Percentiles rank a stretch among this genome's conserved stretches.
These are phyloP conservation scores for Amphiura filiformis DNA, from an alignment of 35 echinoderm and acorn worm species.

Conservation along the genomic window DNA sequence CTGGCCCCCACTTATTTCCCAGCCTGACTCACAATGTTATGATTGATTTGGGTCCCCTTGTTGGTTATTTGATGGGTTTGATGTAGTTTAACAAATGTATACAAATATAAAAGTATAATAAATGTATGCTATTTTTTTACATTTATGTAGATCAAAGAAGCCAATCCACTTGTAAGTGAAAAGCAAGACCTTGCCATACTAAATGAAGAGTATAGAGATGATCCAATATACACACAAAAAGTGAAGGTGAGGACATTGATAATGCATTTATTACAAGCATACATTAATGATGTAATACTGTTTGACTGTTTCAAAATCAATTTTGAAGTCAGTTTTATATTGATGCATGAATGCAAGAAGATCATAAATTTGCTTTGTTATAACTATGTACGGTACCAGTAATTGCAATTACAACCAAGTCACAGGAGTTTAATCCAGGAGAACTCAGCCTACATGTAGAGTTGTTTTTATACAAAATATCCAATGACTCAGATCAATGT, in stretches of 20 bases:
- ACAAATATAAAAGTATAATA: neutral
- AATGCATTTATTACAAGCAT: neutral
- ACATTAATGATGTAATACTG: neutral
- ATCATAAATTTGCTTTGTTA: neutral
- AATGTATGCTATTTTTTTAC: neutral
- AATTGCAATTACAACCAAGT: neutral
- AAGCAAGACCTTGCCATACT: constrained; percentile 46
- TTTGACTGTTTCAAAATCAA: neutral
- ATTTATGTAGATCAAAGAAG: constrained; percentile 60
- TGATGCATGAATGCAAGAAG: too few relatives aligned
- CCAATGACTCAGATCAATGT: too few relatives aligned
- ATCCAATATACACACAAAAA: constrained; percentile 72
- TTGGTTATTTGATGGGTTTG: too few relatives aligned
- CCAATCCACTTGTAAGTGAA: constrained; percentile 63
- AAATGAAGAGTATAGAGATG: constrained; percentile 66
- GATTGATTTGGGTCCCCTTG: too few relatives aligned
- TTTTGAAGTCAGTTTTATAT: too few relatives aligned
- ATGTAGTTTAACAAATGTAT: too few relatives aligned
- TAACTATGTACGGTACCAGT: neutral
- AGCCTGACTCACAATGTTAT: too few relatives aligned
- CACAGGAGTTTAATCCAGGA: neutral
- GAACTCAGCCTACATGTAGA: too few relatives aligned
- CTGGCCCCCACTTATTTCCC: too few relatives aligned
- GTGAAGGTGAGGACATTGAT: constrained; percentile 60
- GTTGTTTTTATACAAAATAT: too few relatives aligned